Conservation (phyloP, 2,888 invertebrate species). For the Epinotia demarniana region DNA sequence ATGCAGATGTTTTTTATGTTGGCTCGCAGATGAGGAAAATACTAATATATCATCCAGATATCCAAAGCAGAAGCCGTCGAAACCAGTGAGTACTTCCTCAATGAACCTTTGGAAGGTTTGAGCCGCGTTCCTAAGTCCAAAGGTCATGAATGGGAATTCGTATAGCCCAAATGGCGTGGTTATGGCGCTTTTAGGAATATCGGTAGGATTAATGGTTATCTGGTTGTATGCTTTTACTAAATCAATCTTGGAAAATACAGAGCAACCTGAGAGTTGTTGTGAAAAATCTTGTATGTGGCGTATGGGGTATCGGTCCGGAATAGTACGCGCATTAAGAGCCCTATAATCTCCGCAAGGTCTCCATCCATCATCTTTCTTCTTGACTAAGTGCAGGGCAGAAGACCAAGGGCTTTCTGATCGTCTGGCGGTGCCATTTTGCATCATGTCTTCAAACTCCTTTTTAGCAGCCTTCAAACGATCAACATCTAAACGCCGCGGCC, state of each 20-base stretch:
- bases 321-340: conserved; percentile 36
- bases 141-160: conserved; percentile 9
- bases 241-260: conserved; percentile 9
- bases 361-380: conserved; percentile 45
- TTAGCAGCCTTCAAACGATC: conserved; percentile 44
- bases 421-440: conserved; percentile 45
- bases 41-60: conserved; percentile 32
- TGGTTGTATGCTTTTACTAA: conserved; percentile 1
- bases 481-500: conserved; percentile 46
- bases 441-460: conserved; percentile 47
- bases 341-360: conserved; percentile 46
- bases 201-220: not conserved
- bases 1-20: not conserved
- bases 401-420: conserved; percentile 46
- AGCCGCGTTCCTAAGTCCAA: conserved; percentile 63
- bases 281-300: conserved; percentile 33
- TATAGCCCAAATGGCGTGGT: conserved; percentile 12
- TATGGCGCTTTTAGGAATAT: conserved; percentile 3
- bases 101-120: conserved; percentile 63
- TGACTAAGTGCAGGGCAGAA: conserved; percentile 35
- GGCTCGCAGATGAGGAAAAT: conserved; percentile 14
- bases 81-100: conserved; percentile 46
- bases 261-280: conserved; percentile 7
- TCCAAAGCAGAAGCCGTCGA: conserved; percentile 15
- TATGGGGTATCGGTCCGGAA: conserved; percentile 41